Evolutionary conservation across 2,888 invertebrate species (phyloP).

Genomic region (Megalurothrips usitatus): DNA sequence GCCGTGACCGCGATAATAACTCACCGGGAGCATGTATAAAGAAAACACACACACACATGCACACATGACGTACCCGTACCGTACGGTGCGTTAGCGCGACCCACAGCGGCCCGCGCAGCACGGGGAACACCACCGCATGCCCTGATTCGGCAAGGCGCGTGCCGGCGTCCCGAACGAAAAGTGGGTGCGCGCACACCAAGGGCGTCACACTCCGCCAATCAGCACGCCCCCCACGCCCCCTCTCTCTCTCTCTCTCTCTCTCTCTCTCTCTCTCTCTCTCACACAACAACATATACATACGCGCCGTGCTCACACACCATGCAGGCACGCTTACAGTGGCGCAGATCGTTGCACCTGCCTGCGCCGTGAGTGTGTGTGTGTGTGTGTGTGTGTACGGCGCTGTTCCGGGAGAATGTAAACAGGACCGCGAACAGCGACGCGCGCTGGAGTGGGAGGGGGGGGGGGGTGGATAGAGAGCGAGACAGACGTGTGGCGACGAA

Average conservation of each 20-base stretch:
- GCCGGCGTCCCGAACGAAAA: not conserved
- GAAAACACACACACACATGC: not conserved
- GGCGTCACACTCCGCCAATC: constrained; percentile 9
- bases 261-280: not conserved
- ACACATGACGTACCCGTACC: not conserved
- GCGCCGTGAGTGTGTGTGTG: no score
- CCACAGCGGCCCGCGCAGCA: not conserved
- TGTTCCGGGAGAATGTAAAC: no score
- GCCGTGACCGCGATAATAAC: no score
- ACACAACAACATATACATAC: not conserved
- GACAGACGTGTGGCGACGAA: no score
- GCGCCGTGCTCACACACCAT: not conserved
- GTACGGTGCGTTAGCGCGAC: no score
- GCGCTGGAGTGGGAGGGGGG: no score
- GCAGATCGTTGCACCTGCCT: no score
- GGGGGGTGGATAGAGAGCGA: no score
- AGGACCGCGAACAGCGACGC: no score
- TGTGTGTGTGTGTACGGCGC: no score
- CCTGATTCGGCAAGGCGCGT: not conserved
- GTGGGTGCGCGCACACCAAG: not conserved
- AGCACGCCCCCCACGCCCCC: not conserved
- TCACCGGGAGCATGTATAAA: no score
- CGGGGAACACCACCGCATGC: not conserved
- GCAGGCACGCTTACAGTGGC: not conserved
- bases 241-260: no score